Percentiles rank a stretch among this genome's conserved stretches.
phyloP scores from a whole-genome alignment of 2,113 vertebrate species.

The Myxocyprinus asiaticus region DNA sequence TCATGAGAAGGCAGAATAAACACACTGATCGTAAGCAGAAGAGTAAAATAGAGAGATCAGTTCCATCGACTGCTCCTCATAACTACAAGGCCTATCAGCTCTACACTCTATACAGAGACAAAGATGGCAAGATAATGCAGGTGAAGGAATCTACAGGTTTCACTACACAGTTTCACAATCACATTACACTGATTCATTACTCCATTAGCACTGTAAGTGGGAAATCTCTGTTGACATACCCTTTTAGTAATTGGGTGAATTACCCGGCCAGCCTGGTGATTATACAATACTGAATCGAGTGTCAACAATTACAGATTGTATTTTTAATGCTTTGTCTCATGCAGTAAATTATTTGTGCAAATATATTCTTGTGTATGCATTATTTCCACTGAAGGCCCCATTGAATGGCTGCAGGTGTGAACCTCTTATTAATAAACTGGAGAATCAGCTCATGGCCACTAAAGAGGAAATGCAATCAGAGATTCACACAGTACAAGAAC shows the following conservation, averaged over 20 bases:
- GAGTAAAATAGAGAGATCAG: slow-evolving; percentile 69
- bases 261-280: too few species aligned
- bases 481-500: slow-evolving; percentile 87
- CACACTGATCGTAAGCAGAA: slow-evolving; percentile 74
- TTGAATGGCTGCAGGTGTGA: slow-evolving; percentile 95
- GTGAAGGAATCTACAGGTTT: slow-evolving; percentile 47
- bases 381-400: slow-evolving; percentile 79
- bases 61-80: slow-evolving; percentile 75
- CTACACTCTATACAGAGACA: slow-evolving; percentile 90
- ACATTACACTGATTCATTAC: too few species aligned
- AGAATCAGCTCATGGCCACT: slow-evolving; percentile 93
- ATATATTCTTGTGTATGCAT: not conserved
- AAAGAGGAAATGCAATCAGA: slow-evolving; percentile 95
- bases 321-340: too few species aligned
- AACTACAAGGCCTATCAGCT: slow-evolving; percentile 93
- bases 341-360: too few species aligned
- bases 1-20: slow-evolving; percentile 75
- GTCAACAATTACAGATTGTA: too few species aligned
- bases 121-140: slow-evolving; percentile 96
- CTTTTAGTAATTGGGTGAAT: too few species aligned
- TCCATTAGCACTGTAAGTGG: too few species aligned
- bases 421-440: slow-evolving; percentile 91
- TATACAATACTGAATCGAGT: too few species aligned
- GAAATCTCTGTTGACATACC: too few species aligned
- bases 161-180: too few species aligned